Evolutionary conservation across 1,140 invertebrate species (phyloP).

Genomic region (Leptinotarsa texana): DNA sequence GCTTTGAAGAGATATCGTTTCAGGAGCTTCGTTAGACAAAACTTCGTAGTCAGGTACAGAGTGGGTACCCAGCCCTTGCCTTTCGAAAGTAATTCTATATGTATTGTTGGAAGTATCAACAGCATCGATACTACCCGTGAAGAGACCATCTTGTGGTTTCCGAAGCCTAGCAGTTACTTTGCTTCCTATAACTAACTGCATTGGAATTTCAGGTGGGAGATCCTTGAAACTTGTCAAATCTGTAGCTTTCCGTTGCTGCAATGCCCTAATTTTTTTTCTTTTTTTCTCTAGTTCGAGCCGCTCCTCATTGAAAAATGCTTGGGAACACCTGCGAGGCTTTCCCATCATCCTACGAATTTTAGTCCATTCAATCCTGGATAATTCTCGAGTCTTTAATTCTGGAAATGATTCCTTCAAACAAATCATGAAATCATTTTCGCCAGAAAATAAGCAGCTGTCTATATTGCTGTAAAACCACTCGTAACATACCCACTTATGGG

Average conservation of each 20-base stretch:
- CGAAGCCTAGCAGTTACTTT: conserved; percentile 88
- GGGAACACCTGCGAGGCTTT: conserved; percentile 90
- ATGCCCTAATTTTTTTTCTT: conserved; percentile 86
- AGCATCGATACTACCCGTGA: conserved; percentile 94
- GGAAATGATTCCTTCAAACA: conserved; percentile 95
- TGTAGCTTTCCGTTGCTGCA: conserved; percentile 92
- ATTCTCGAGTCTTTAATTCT: conserved; percentile 80
- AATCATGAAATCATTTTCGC: conserved; percentile 96
- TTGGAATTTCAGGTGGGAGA: conserved; percentile 92
- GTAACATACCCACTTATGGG: conserved; percentile 98
- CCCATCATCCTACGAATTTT: conserved; percentile 96
- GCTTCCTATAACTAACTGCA: conserved; percentile 94
- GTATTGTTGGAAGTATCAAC: conserved; percentile 96
- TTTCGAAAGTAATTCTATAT: conserved; percentile 97
- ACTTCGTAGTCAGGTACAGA: conserved; percentile 98
- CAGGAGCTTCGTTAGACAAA: conserved; percentile 86
- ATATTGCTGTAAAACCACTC: conserved; percentile 99
- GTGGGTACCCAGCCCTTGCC: conserved; percentile 90
- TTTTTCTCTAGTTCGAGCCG: conserved; percentile 86
- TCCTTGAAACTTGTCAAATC: conserved; percentile 82
- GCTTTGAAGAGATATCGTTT: conserved; percentile 85
- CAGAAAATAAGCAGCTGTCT: conserved; percentile 91
- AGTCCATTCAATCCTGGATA: conserved; percentile 93
- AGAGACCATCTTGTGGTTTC: conserved; percentile 94
- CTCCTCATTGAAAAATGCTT: conserved; percentile 96